These are phyloP conservation scores for Tarsius wallacei DNA, from an alignment of 2,797 vertebrate genomes.

Conservation along the genomic window DNA sequence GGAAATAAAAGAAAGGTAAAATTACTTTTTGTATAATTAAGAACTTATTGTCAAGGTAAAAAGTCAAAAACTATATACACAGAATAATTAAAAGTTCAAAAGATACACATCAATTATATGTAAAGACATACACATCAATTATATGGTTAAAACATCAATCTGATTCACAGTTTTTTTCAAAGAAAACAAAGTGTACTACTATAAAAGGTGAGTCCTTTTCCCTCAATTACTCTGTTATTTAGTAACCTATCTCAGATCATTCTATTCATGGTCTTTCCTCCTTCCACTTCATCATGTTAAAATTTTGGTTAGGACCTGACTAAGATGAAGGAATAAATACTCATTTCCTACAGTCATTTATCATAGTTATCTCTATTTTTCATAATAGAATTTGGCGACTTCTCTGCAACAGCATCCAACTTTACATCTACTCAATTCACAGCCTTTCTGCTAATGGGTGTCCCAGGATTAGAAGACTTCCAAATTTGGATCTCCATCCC, in stretches of 20 bases:
- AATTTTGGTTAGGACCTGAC: not conserved
- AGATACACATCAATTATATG: not conserved
- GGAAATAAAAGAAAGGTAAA: not conserved
- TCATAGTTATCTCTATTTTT: not conserved
- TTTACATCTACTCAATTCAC: not conserved
- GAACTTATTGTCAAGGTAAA: not conserved
- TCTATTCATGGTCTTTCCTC: not conserved
- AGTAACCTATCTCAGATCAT: not conserved
- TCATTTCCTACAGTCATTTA: not conserved
- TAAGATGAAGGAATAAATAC: not conserved
- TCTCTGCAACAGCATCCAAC: not conserved
- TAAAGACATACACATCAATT: not conserved
- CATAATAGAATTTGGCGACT: slow-evolving; percentile 72
- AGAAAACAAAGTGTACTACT: rapidly evolving
- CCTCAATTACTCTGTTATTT: not conserved
- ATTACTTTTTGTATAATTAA: not conserved
- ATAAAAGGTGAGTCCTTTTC: not conserved
- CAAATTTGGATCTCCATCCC: slow-evolving; percentile 83
- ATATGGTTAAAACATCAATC: not conserved
- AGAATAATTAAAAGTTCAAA: not conserved
- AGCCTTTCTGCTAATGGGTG: slow-evolving; percentile 72
- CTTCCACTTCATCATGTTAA: not conserved
- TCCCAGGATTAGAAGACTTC: slow-evolving; percentile 76
- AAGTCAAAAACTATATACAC: not conserved
- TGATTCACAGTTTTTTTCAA: not conserved